A percentile compares a stretch with the other conserved stretches of the same genome.
These are phyloP conservation scores for Macropodus opercularis DNA, from an alignment of 2,797 vertebrate genomes.

Conservation along the genomic window DNA sequence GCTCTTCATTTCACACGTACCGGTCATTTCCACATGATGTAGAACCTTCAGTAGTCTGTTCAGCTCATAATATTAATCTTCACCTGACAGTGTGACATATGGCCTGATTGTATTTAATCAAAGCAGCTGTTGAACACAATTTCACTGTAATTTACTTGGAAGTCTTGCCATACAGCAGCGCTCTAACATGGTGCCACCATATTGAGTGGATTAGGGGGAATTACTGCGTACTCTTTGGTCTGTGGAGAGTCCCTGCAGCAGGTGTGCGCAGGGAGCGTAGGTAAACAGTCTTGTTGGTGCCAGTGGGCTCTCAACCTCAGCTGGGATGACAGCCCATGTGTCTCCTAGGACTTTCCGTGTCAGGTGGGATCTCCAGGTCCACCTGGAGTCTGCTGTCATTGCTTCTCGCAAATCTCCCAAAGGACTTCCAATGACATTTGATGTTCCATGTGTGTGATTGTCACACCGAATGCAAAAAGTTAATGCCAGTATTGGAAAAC, in stretches of 20 bases:
- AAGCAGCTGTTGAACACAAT: conserved; percentile 74
- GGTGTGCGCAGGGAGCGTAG: conserved; percentile 74
- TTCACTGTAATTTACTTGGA: conserved; percentile 70
- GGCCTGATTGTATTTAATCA: conserved; percentile 67
- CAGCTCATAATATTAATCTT: conserved; percentile 48
- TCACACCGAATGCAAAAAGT: conserved; percentile 44
- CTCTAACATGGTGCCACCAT: conserved; percentile 71
- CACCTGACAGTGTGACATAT: conserved; percentile 30
- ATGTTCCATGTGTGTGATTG: conserved; percentile 57
- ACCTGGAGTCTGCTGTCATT: conserved; percentile 71
- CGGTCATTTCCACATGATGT: conserved; percentile 3
- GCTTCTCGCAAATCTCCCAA: conserved; percentile 44
- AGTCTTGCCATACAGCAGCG: conserved; percentile 58
- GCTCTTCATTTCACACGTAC: conserved; percentile 2
- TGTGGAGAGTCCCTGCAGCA: conserved; percentile 74
- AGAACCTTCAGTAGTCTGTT: conserved; percentile 30
- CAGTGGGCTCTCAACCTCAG: conserved; percentile 60
- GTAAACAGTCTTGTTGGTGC: conserved; percentile 82
- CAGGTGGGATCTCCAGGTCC: conserved; percentile 67
- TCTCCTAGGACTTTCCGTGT: conserved; percentile 77
- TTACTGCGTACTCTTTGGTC: conserved; percentile 75
- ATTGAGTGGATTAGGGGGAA: conserved; percentile 81
- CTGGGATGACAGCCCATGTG: conserved; percentile 77
- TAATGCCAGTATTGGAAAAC: conserved; percentile 34
- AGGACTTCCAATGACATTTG: conserved; percentile 67